Evolutionary conservation across 2,888 invertebrate species (phyloP).

Genomic region (Drosophila seclusa): DNA sequence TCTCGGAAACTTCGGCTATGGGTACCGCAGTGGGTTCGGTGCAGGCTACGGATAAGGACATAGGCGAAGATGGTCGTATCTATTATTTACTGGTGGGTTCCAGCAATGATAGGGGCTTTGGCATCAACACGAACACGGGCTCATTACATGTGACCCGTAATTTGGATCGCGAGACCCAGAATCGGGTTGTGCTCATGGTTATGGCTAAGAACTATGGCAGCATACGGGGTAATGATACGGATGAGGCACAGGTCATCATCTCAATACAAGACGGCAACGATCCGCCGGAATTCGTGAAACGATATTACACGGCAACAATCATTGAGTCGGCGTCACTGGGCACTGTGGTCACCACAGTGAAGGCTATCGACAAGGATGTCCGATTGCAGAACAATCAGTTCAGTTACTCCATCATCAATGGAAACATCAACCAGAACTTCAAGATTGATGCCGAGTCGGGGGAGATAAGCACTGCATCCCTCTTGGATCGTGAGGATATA

Average conservation of each 20-base stretch:
- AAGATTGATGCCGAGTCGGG: conserved; percentile 95
- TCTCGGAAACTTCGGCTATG: conserved; percentile 95
- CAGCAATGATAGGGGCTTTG: conserved; percentile 96
- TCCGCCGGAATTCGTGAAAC: conserved; percentile 95
- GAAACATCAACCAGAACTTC: conserved; percentile 93
- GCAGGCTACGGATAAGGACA: conserved; percentile 95
- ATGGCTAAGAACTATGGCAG: conserved; percentile 98
- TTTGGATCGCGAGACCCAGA: conserved; percentile 94
- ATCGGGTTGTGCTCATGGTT: conserved; percentile 94
- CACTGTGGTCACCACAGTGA: conserved; percentile 90
- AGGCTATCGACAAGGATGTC: conserved; percentile 96
- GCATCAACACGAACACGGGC: conserved; percentile 93
- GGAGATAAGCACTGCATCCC: conserved; percentile 90
- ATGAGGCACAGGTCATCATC: conserved; percentile 96
- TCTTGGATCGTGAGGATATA: conserved; percentile 92
- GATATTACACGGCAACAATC: conserved; percentile 91
- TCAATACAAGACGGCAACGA: conserved; percentile 98
- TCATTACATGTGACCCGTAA: conserved; percentile 92
- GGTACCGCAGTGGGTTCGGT: conserved; percentile 94
- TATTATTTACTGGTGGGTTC: conserved; percentile 97
- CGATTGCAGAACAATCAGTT: conserved; percentile 96
- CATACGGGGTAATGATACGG: conserved; percentile 97
- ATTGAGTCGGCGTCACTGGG: conserved; percentile 92
- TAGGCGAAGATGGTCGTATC: conserved; percentile 94
- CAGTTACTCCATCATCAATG: conserved; percentile 94